Evolutionary conservation across 35 echinoderm and acorn worm genomes (phyloP), one percentile per base, ranked within the genome.

Genomic region (Nesometra sesokonis): DNA sequence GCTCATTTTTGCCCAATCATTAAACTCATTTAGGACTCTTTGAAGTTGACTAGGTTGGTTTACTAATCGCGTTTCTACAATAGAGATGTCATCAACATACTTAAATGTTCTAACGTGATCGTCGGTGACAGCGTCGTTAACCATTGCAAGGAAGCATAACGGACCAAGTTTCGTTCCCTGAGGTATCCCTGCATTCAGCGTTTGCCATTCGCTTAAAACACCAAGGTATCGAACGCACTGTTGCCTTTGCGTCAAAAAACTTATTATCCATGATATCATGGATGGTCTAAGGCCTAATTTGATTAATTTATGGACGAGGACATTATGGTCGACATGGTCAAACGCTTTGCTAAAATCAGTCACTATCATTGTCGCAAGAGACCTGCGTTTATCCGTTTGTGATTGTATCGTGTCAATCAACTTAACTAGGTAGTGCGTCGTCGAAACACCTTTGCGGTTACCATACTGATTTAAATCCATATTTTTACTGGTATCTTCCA

Each of bases 41-140:
- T 43, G 39, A 7, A 43, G 39, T 4, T 7, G 39, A 43, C 15
- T 4, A 7, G 39, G 39, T 43, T 7, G 39, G 39, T 43, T 4
- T 43, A 43, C 4, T 4, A 7, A 83, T 32, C 77, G 40, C 32
- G 35, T 83, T 47, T 88, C 86, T 0, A 88, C 47, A 5, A 92
- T 52, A 13, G 81, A 83, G 35, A 91, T 31, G 32, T 91, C 86
- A 78, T 91, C 89, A 13, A 91, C 85, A 83, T 91, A 91, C 38
- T 87, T 91, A 21, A 88, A 0, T 0, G 9, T 0, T 52, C 30
- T 21, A 30, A 46, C 30, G 27, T n/a, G 0, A 43, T 43, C 4
- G 39, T 43, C 5, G 15, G 39, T 4, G 15, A 7, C 39, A 43
- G 15, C 82, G 17, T 33, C 46, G 38, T 87, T 82, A 17, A 79